Evolutionary conservation across 64 coral and sea anemone genomes (phyloP).

Genomic region (Acropora yongei): DNA sequence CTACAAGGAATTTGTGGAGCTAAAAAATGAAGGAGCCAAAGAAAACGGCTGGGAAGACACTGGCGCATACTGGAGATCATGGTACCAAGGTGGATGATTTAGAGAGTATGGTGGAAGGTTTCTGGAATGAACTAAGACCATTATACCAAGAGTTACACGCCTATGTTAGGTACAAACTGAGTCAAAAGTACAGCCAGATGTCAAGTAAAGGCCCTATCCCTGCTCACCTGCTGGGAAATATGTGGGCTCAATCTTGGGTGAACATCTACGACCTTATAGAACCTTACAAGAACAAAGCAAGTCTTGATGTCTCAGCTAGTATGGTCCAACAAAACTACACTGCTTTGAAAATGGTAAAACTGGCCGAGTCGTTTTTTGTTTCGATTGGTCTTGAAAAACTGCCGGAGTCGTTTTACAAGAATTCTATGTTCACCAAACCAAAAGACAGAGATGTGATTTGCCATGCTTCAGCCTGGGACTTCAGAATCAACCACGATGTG

Average conservation of each 20-base stretch:
- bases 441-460: conserved; percentile 75
- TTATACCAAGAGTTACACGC: conserved; percentile 93
- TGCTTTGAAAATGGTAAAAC: conserved; percentile 66
- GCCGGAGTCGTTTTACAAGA: conserved; percentile 69
- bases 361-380: conserved; percentile 89
- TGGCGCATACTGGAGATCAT: conserved; percentile 77
- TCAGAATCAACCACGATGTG: conserved; percentile 75
- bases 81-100: conserved; percentile 71
- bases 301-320: conserved; percentile 80
- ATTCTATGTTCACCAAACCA: conserved; percentile 85
- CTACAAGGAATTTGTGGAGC: conserved; percentile 79
- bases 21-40: conserved; percentile 76
- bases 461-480: conserved; percentile 96
- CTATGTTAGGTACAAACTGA: conserved; percentile 76
- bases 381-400: conserved; percentile 88
- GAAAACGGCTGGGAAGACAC: conserved; percentile 79
- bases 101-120: conserved; percentile 28
- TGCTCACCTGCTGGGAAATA: conserved; percentile 92
- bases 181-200: conserved; percentile 64
- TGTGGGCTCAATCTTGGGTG: conserved; percentile 93
- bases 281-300: conserved; percentile 61
- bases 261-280: conserved; percentile 77
- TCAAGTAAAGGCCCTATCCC: conserved; percentile 65
- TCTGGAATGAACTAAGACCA: conserved; percentile 42
- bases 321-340: conserved; percentile 75